Evolutionary conservation across 2,888 invertebrate species (phyloP), one percentile per base, ranked within the genome.

Genomic region (Drosophila paucipuncta): DNA sequence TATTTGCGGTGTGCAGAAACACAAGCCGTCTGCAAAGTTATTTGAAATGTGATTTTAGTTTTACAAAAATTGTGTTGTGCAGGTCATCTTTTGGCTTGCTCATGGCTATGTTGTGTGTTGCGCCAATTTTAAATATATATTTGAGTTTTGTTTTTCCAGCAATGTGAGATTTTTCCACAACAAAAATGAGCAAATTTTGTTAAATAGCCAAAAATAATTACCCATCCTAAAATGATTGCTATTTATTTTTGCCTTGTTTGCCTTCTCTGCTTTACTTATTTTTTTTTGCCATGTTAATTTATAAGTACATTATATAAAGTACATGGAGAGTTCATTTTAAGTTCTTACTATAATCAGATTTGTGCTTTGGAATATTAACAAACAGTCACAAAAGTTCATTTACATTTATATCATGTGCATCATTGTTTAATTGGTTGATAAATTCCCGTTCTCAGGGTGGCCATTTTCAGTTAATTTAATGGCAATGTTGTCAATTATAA

Each of bases 381-480:
- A 30, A 25, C 2, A n/a, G n/a, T n/a, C n/a, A n/a, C n/a, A 28
- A 10, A 10, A 37, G 39, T 41, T 68, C 18, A 35, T 49, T 33
- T 13, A 7, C 33, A 55, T 33, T 55, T 31, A n/a, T 18, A n/a
- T 39, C 2, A 16, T 39, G 22, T 39, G 13, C 13, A 57, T n/a
- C 13, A 25, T 41, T 55, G 41, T 10, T 41, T 25, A 25, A 41
- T 41, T 52, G 25, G 13, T 18, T 25, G 39, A 41, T 41, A 57
- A 25, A 57, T 43, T 43, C 7, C 43, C 18, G 50, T 50, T 13
- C 30, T 33, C 30, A 13, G 13, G 13, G 18, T 22, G 35, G 22
- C 30, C n/a, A 41, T 68, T 52, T 41, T 22, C 50, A 7, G 25
- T 68, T 58, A 25, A 68, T 37, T 31, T 41, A 41, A n/a, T 59